Percentiles rank a stretch among this genome's conserved stretches.
These are phyloP conservation scores for Xestobium rufovillosum DNA, from an alignment of 2,888 invertebrate genomes.

Conservation along the genomic window DNA sequence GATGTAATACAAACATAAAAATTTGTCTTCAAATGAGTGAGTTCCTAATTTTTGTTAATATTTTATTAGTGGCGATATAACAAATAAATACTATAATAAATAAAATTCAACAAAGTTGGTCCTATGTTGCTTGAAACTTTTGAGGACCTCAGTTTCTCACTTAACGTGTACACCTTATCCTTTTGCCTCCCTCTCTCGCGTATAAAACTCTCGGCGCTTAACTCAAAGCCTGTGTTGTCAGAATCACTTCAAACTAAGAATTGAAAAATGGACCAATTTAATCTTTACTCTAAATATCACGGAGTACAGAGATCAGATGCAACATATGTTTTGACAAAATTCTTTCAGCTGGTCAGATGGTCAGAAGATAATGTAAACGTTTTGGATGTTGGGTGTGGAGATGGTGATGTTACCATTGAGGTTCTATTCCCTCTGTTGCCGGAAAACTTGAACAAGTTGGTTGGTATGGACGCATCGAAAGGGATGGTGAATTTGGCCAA, in stretches of 20 bases:
- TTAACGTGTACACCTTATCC: too few relatives aligned
- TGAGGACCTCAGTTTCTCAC: too few relatives aligned
- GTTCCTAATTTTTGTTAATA: too few relatives aligned
- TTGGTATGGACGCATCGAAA: slow-evolving; percentile 64
- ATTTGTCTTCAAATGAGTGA: too few relatives aligned
- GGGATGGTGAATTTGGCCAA: slow-evolving; percentile 64
- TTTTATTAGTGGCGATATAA: too few relatives aligned
- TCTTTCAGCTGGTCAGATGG: slow-evolving; percentile 7
- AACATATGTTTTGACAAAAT: not conserved
- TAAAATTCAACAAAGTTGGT: too few relatives aligned
- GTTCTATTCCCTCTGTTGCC: slow-evolving; percentile 54
- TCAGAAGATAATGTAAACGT: slow-evolving; percentile 42
- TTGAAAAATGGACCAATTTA: slow-evolving; percentile 50
- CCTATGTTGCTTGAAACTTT: too few relatives aligned
- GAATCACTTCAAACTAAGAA: too few relatives aligned
- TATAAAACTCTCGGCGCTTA: not conserved
- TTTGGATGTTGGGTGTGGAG: slow-evolving; percentile 62
- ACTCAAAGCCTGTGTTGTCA: too few relatives aligned
- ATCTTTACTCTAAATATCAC: slow-evolving; percentile 55
- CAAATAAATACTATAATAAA: too few relatives aligned
- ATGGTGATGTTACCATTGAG: slow-evolving; percentile 55
- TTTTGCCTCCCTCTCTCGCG: slow-evolving; percentile 2
- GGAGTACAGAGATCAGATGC: slow-evolving; percentile 56
- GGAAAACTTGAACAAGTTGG: slow-evolving; percentile 44
- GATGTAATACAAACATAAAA: too few relatives aligned